Evolutionary conservation across 2,113 vertebrate genomes (phyloP).

Genomic region (Amblyornis subalaris): DNA sequence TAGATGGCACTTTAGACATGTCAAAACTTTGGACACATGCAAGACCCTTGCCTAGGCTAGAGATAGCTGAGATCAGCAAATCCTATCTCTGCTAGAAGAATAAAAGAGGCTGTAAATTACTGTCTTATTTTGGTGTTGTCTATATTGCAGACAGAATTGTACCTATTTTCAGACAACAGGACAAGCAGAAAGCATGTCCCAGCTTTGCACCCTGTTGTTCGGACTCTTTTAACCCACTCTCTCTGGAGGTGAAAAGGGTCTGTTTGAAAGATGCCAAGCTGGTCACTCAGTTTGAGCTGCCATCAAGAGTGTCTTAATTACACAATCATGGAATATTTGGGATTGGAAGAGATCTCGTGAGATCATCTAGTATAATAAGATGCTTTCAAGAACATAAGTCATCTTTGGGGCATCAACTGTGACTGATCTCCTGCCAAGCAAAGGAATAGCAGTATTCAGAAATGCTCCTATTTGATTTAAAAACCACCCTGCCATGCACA

Average conservation of each 20-base stretch:
- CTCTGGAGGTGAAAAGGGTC: neutral
- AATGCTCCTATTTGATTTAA: neutral
- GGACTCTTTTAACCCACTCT: neutral
- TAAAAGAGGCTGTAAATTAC: neutral
- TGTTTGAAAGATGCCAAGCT: neutral
- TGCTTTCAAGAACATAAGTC: neutral
- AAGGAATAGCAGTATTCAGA: neutral
- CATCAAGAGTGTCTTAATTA: neutral
- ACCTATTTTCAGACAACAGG: neutral
- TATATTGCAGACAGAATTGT: neutral
- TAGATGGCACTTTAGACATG: neutral
- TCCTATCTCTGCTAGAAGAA: neutral
- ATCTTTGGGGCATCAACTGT: neutral
- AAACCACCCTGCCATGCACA: neutral
- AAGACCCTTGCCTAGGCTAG: neutral
- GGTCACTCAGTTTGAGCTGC: neutral
- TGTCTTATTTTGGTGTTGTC: neutral
- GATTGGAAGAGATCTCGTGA: neutral
- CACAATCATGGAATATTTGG: neutral
- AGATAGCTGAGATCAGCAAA: neutral
- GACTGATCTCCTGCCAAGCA: neutral
- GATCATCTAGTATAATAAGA: neutral
- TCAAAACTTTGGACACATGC: neutral
- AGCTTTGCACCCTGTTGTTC: neutral
- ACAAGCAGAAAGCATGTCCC: neutral